These are phyloP conservation scores for Brachyhypopomus occidentalis DNA, from an alignment of 2,113 vertebrate genomes.

Conservation along the genomic window DNA sequence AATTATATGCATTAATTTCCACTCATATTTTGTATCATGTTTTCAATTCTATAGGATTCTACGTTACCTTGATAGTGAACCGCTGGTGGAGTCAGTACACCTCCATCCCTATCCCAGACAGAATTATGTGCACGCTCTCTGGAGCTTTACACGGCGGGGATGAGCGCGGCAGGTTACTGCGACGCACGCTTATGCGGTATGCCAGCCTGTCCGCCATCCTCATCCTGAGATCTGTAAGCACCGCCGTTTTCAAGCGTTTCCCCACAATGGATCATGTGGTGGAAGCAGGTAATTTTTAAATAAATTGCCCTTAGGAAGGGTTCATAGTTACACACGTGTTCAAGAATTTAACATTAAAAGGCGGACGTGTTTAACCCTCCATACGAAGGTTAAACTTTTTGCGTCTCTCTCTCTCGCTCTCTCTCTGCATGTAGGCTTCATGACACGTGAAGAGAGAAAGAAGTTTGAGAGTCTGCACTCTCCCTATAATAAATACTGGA, in stretches of 20 bases:
- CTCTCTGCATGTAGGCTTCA: conserved; percentile 78
- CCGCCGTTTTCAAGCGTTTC: conserved; percentile 88
- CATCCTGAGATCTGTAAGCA: conserved; percentile 91
- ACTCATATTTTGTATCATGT: neutral
- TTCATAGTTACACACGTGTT: too few species aligned
- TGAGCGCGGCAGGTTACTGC: conserved; percentile 83
- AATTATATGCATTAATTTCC: neutral
- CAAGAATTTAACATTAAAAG: too few species aligned
- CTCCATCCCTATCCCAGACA: conserved; percentile 84
- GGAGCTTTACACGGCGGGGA: conserved; percentile 84
- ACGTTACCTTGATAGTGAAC: conserved; percentile 91
- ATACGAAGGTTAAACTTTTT: neutral
- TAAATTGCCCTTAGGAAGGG: too few species aligned
- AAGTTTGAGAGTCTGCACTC: conserved; percentile 87
- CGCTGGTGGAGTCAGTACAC: conserved; percentile 95
- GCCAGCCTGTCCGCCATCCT: conserved; percentile 85
- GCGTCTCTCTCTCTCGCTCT: neutral
- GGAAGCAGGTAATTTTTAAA: conserved; percentile 80
- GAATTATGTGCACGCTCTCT: conserved; percentile 83
- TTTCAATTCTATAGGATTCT: conserved; percentile 79
- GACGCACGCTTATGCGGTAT: conserved; percentile 90
- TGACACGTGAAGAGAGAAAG: conserved; percentile 89
- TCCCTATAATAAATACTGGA: conserved; percentile 93
- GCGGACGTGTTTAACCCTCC: too few species aligned
- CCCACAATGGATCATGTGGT: conserved; percentile 93